phyloP scores from a whole-genome alignment of 1,140 invertebrate genomes.

The Rhopalosiphum maidis region DNA sequence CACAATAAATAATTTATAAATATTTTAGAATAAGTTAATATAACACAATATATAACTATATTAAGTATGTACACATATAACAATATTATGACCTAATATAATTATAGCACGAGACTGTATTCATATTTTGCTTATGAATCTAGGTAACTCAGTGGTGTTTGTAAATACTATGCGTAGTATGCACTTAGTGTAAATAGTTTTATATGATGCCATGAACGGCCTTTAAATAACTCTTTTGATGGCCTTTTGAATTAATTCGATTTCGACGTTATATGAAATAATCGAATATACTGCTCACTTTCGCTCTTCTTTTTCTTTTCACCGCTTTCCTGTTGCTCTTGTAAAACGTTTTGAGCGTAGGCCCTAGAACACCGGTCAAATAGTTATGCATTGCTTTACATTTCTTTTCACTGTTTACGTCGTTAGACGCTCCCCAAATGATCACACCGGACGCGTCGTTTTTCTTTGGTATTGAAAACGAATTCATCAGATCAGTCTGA shows the following conservation, averaged over 20 bases:
- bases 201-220: background rate
- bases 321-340: conserved; percentile 35
- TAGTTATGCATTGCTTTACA: conserved; percentile 70
- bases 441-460: conserved; percentile 70
- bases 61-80: background rate
- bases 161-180: background rate
- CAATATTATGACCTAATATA: background rate
- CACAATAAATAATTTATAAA: conserved; percentile 19
- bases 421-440: conserved; percentile 77
- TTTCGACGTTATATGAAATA: conserved; percentile 18
- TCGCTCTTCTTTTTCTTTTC: conserved; percentile 27
- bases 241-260: background rate
- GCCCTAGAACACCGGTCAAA: conserved; percentile 69
- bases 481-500: conserved; percentile 68
- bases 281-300: conserved; percentile 22
- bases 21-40: conserved; percentile 11
- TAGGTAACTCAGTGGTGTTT: conserved; percentile 17
- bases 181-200: background rate
- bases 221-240: too few species aligned
- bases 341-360: conserved; percentile 60
- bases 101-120: background rate
- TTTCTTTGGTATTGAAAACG: conserved; percentile 66
- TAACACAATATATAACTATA: background rate
- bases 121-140: background rate
- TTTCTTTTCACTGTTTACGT: conserved; percentile 71